Percentiles rank a stretch among this genome's conserved stretches.
Conservation (phyloP, 2,888 invertebrate genomes). For the Halocaridina rubra region DNA sequence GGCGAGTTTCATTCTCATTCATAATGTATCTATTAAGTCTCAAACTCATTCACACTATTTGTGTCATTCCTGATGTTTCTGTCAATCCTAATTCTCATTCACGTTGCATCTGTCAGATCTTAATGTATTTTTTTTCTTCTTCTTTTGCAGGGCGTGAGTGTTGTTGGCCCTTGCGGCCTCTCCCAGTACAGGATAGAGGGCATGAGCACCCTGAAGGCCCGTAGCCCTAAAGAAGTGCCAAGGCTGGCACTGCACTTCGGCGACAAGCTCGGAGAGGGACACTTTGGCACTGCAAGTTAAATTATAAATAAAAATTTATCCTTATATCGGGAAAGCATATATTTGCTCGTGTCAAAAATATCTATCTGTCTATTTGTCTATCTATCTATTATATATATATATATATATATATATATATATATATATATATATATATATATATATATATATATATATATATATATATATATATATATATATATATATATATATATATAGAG, state of each 20-base stretch:
- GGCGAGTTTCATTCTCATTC: too few relatives aligned
- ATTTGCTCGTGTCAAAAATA: not conserved
- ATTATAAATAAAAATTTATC: too few relatives aligned
- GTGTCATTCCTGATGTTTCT: not conserved
- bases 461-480: not conserved
- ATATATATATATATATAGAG: not conserved
- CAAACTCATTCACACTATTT: too few relatives aligned
- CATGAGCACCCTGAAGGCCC: conserved; percentile 33
- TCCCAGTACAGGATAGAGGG: conserved; percentile 41
- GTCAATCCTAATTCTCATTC: too few relatives aligned
- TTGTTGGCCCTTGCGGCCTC: conserved; percentile 43
- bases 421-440: not conserved
- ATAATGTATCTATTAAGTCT: too few relatives aligned
- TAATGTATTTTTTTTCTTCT: not conserved
- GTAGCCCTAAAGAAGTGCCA: conserved; percentile 36
- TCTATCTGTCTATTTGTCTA: not conserved
- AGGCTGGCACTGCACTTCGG: conserved; percentile 20
- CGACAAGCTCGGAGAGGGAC: conserved; percentile 52
- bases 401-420: not conserved
- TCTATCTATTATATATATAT: not conserved
- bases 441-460: conserved; percentile 14
- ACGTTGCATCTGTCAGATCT: too few relatives aligned
- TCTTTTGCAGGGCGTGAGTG: not conserved
- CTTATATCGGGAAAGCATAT: not conserved
- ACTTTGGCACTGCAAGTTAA: conserved; percentile 46